Percentiles rank a stretch among this genome's conserved stretches.
phyloP scores from a whole-genome alignment of 53 echinoderm and acorn worm species.

The Echinometra lucunter region DNA sequence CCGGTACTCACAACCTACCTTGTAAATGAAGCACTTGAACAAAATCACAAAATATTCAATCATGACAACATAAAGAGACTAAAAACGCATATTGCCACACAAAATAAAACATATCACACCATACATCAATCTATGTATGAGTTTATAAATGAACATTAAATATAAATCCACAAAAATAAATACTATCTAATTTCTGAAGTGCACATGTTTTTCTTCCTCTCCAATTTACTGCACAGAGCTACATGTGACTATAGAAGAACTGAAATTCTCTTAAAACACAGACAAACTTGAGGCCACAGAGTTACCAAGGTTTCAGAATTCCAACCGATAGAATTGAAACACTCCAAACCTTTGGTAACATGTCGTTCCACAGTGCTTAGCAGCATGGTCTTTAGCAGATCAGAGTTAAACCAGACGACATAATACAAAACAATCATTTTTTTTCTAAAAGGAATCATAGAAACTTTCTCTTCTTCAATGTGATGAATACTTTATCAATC shows the following conservation, averaged over 20 bases:
- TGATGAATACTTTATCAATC: slow-evolving; percentile 14
- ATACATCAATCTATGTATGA: slow-evolving; percentile 13
- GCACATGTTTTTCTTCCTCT: slow-evolving; percentile 24
- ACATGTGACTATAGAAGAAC: slow-evolving; percentile 33
- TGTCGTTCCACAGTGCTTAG: neutral
- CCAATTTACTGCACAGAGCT: neutral
- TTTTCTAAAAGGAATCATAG: slow-evolving; percentile 48
- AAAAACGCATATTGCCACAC: slow-evolving; percentile 42
- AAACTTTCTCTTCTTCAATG: slow-evolving; percentile 25
- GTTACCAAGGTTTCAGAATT: neutral
- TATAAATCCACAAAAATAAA: slow-evolving; percentile 54
- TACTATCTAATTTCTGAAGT: slow-evolving; percentile 48
- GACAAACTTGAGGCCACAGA: slow-evolving; percentile 22
- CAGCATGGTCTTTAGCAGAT: neutral
- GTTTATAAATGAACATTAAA: slow-evolving; percentile 50
- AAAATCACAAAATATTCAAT: neutral
- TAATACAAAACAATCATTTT: neutral
- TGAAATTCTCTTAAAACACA: slow-evolving; percentile 20
- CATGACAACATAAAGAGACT: slow-evolving; percentile 11
- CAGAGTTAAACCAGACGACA: neutral
- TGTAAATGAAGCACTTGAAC: slow-evolving; percentile 33
- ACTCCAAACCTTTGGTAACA: neutral
- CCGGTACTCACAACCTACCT: neutral
- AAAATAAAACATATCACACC: slow-evolving; percentile 32
- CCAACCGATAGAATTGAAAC: neutral